phyloP scores from a whole-genome alignment of 2,797 vertebrate genomes.

The Trichosurus vulpecula region DNA sequence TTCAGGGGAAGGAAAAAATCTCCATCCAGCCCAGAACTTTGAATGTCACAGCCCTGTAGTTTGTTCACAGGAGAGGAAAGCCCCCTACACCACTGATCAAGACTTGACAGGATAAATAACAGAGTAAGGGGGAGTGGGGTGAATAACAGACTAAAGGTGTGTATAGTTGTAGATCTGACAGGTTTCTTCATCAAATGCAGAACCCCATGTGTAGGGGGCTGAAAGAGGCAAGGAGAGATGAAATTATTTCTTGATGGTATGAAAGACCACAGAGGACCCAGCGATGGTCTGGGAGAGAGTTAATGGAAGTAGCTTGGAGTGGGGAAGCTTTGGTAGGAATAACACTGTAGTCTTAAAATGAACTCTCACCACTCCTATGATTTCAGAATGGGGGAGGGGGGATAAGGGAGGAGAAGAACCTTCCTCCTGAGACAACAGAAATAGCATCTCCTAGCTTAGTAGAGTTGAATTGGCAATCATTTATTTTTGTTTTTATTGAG shows the following conservation, averaged over 20 bases:
- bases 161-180: background rate
- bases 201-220: background rate
- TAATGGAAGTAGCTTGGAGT: background rate
- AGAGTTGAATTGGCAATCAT: background rate
- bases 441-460: background rate
- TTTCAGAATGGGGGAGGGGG: background rate
- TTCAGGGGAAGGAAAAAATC: constrained; percentile 23
- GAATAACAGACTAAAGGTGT: background rate
- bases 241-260: background rate
- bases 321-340: background rate
- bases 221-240: background rate
- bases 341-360: background rate
- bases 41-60: constrained; percentile 43
- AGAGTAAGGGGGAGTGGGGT: background rate
- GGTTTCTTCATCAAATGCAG: constrained; percentile 45
- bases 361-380: background rate
- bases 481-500: background rate
- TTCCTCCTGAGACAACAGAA: background rate
- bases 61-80: constrained; percentile 33
- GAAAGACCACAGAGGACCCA: background rate
- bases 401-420: background rate
- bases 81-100: background rate
- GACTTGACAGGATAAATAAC: background rate
- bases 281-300: background rate
- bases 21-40: background rate